Evolutionary conservation across 2,113 vertebrate genomes (phyloP).

Genomic region (Coreoperca whiteheadi): DNA sequence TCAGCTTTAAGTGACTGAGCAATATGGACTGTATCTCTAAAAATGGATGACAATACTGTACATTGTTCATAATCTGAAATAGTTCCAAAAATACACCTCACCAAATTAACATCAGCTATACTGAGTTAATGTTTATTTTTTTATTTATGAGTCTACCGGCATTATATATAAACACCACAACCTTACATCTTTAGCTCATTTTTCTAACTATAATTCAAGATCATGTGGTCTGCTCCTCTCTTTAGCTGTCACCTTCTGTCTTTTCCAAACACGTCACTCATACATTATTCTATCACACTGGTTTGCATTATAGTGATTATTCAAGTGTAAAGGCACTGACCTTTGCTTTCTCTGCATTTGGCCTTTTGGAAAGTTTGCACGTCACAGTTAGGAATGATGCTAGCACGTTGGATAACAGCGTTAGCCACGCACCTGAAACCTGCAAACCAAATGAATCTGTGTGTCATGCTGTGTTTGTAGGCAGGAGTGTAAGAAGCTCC

Average conservation of each 20-base stretch:
- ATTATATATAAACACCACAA: too few relatives aligned
- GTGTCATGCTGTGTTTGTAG: constrained; percentile 74
- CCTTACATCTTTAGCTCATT: too few relatives aligned
- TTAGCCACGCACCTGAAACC: background rate
- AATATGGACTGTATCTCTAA: too few relatives aligned
- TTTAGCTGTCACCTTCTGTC: background rate
- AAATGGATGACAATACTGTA: too few relatives aligned
- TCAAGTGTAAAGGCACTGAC: background rate
- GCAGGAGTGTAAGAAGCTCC: constrained; percentile 96
- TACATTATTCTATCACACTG: background rate
- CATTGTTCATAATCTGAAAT: too few relatives aligned
- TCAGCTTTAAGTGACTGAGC: too few relatives aligned
- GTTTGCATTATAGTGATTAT: background rate
- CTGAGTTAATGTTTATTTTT: too few relatives aligned
- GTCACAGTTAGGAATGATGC: background rate
- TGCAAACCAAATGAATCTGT: background rate
- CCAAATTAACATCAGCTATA: too few relatives aligned
- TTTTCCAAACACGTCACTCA: background rate
- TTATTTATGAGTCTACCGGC: too few relatives aligned
- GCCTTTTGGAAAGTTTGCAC: background rate
- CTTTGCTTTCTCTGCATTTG: background rate
- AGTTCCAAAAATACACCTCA: too few relatives aligned
- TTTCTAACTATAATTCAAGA: too few relatives aligned
- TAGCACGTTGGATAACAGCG: background rate
- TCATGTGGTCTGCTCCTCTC: too few relatives aligned